Evolutionary conservation across 2,888 invertebrate species (phyloP).

Genomic region (Cerastoderma edule): DNA sequence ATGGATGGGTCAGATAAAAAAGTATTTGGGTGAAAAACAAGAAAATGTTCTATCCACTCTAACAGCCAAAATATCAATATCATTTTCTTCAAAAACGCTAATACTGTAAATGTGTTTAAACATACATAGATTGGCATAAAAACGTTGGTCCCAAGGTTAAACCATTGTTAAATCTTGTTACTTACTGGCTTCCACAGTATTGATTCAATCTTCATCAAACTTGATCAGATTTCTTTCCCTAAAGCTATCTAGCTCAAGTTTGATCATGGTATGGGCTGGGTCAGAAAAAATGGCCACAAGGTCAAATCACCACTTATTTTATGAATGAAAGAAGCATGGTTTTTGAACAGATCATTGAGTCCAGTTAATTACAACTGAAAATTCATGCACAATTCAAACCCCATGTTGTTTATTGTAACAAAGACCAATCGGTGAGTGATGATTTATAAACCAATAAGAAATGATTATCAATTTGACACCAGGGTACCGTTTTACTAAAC

Average conservation of each 20-base stretch:
- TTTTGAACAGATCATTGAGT: not conserved
- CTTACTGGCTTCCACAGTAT: not conserved
- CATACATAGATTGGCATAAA: not conserved
- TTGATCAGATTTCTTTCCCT: not conserved
- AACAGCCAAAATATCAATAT: not conserved
- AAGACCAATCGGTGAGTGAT: too few relatives aligned
- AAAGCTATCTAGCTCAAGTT: not conserved
- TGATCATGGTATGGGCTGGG: not conserved
- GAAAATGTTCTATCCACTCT: not conserved
- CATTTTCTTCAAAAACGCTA: not conserved
- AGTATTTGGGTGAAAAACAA: not conserved
- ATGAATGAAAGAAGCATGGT: not conserved
- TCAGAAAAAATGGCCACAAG: not conserved
- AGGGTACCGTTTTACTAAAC: too few relatives aligned
- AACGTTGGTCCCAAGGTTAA: not conserved
- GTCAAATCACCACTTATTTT: not conserved
- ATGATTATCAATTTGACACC: too few relatives aligned
- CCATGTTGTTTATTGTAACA: too few relatives aligned
- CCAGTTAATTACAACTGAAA: not conserved
- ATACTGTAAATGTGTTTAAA: not conserved
- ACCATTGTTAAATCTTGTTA: not conserved
- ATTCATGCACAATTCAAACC: too few relatives aligned
- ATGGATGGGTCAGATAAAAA: not conserved
- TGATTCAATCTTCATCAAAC: not conserved
- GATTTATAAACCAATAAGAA: too few relatives aligned